Evolutionary conservation across 2,113 vertebrate genomes (phyloP).

Genomic region (Megalops atlanticus): DNA sequence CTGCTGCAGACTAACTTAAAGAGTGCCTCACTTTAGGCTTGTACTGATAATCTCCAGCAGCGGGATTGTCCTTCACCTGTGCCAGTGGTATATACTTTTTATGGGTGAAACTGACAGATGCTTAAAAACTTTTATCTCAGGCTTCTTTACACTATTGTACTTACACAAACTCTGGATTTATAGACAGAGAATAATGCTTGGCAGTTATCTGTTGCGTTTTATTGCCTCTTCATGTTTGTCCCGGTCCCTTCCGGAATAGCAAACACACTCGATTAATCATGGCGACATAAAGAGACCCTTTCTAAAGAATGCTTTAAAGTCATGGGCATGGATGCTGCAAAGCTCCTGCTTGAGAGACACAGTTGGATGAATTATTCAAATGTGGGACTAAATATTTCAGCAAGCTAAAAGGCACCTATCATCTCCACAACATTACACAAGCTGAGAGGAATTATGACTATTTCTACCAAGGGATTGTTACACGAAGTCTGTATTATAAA

Average conservation of each 20-base stretch:
- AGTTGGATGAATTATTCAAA: slow-evolving; percentile 26
- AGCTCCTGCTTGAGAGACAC: not conserved
- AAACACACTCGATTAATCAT: not conserved
- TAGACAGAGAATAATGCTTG: not conserved
- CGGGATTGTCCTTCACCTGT: not conserved
- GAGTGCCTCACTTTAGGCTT: not conserved
- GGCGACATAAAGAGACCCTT: not conserved
- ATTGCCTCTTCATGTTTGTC: not conserved
- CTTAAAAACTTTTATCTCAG: not conserved
- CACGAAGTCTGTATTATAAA: not conserved
- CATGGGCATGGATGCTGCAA: not conserved
- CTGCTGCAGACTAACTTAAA: not conserved
- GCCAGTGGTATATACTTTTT: not conserved
- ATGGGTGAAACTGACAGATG: not conserved
- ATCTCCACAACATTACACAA: not conserved
- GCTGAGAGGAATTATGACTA: not conserved
- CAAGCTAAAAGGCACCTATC: slow-evolving; percentile 6
- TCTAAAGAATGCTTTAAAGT: not conserved
- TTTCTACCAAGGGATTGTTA: not conserved
- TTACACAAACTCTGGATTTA: not conserved
- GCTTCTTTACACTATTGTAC: not conserved
- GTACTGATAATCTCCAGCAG: not conserved
- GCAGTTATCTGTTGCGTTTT: not conserved
- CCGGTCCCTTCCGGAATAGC: not conserved
- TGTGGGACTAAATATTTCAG: slow-evolving; percentile 15